Percentiles rank a stretch among this genome's conserved stretches.
phyloP scores from a whole-genome alignment of 1,140 invertebrate genomes.

The Drosophila setifemur region DNA sequence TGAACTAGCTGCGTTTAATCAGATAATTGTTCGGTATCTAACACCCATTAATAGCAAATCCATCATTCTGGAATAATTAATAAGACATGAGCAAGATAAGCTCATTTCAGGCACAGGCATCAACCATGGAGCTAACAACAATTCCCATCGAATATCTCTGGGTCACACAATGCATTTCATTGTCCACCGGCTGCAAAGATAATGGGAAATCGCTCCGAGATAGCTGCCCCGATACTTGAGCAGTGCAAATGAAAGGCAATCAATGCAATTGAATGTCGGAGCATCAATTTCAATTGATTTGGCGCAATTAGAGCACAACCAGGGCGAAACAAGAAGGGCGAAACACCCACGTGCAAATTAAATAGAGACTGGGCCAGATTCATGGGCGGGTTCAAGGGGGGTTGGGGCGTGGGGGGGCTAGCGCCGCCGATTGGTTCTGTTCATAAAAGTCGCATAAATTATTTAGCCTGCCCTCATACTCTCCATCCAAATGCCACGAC shows the following conservation, averaged over 20 bases:
- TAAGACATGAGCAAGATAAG: slow-evolving; percentile 10
- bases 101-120: background rate
- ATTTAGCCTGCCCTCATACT: slow-evolving; percentile 40
- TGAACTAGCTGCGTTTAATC: background rate
- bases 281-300: slow-evolving; percentile 69
- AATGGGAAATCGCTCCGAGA: slow-evolving; percentile 1
- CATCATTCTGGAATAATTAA: slow-evolving; percentile 12
- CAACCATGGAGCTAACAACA: slow-evolving; percentile 7
- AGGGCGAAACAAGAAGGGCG: background rate
- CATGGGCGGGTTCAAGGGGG: background rate
- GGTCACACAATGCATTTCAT: background rate
- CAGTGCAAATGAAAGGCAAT: slow-evolving; percentile 34
- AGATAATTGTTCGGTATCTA: background rate
- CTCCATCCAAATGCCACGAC: slow-evolving; percentile 33
- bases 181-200: background rate
- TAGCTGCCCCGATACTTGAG: slow-evolving; percentile 5
- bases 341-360: slow-evolving; percentile 24
- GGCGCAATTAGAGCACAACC: slow-evolving; percentile 50
- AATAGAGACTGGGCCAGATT: slow-evolving; percentile 14
- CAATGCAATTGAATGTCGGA: slow-evolving; percentile 53
- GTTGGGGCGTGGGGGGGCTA: slow-evolving; percentile 3
- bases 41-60: background rate
- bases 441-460: slow-evolving; percentile 59
- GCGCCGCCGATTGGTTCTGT: background rate
- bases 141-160: background rate